Base-by-base conservation (phyloP, 2,113 vertebrate species). In the Archocentrus centrarchus region DNA sequence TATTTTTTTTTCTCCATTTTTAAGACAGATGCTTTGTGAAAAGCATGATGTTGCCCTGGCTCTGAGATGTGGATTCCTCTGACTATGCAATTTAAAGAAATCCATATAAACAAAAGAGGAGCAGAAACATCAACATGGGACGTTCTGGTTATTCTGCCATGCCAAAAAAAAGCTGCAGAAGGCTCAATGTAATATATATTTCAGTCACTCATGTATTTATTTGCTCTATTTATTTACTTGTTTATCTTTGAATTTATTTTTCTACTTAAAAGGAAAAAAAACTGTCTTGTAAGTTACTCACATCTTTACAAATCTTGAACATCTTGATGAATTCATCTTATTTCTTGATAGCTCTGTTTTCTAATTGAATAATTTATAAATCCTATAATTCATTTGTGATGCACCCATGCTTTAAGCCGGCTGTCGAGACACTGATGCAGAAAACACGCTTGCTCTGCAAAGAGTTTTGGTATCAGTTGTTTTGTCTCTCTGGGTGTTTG, bases 21-120 rank as follows among this genome's bases (percentile, higher is more conserved):
- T 89, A 82, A 89, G 86, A 87, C 86, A 78, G 85, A 94, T 79
- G 80, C 86, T 84, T 86, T 87, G 79, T 86, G 86, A 88, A 82
- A 61, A 92, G 91, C 90, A 93, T 88, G 85, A 86, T 86, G 81
- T 75, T 77, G 79, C n/a, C 83, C 82, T 79, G 79, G 86, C 83
- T 91, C 84, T 73, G 82, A 89, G 83, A 88, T 58, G 84, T 86
- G 93, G 90, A 93, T 92, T 94, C 92, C 92, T 90, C 68, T 95
- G 95, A 95, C 96, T 96, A 96, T 94, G 94, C 95, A 96, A 94
- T 95, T 96, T 94, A 92, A 93, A 90, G 83, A 87, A 88, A 94
- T 93, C 86, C 85, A 91, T 88, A 76, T 77, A 39, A 70, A 59
- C 58, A 22, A 27, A 61, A 60, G 76, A 88, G 78, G 83, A 89